These are phyloP conservation scores for Drosophila monieri DNA, from an alignment of 2,888 invertebrate genomes.

Conservation along the genomic window DNA sequence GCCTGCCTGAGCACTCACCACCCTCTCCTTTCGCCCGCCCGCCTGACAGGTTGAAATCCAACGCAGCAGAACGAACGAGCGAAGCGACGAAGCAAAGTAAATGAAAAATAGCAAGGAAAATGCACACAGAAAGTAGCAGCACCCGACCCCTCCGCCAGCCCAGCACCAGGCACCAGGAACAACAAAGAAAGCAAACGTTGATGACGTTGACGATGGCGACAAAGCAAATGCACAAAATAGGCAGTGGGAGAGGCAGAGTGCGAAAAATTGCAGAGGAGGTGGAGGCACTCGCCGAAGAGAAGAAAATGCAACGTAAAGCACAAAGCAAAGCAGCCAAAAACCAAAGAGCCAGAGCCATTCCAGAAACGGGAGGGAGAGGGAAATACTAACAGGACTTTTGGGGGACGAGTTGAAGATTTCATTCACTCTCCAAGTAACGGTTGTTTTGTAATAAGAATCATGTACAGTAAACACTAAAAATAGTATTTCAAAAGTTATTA, in stretches of 20 bases:
- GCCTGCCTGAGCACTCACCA: constrained; percentile 3
- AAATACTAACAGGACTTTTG: constrained; percentile 7
- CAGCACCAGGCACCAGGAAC: constrained; percentile 10
- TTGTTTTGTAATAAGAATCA: background rate
- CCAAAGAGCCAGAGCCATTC: constrained; percentile 4
- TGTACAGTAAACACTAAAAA: background rate
- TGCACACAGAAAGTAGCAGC: constrained; percentile 30
- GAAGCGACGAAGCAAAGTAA: constrained; percentile 69
- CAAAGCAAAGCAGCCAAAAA: constrained; percentile 38
- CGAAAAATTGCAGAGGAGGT: constrained; percentile 51
- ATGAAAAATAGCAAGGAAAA: constrained; percentile 57
- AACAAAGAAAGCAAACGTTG: constrained; percentile 39
- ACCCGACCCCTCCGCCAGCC: background rate
- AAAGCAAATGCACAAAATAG: constrained; percentile 62
- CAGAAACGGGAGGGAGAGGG: constrained; percentile 13
- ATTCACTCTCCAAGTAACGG: constrained; percentile 1
- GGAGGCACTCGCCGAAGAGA: constrained; percentile 48
- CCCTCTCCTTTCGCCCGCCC: constrained; percentile 37
- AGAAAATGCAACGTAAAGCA: constrained; percentile 69
- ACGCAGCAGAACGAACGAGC: constrained; percentile 77
- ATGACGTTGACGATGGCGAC: constrained; percentile 33
- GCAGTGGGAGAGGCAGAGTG: constrained; percentile 48
- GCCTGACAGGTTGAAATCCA: constrained; percentile 76
- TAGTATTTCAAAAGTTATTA: background rate
- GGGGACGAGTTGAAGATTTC: background rate